Conservation (phyloP, 2,113 vertebrate species). For the Barbus barbus region DNA sequence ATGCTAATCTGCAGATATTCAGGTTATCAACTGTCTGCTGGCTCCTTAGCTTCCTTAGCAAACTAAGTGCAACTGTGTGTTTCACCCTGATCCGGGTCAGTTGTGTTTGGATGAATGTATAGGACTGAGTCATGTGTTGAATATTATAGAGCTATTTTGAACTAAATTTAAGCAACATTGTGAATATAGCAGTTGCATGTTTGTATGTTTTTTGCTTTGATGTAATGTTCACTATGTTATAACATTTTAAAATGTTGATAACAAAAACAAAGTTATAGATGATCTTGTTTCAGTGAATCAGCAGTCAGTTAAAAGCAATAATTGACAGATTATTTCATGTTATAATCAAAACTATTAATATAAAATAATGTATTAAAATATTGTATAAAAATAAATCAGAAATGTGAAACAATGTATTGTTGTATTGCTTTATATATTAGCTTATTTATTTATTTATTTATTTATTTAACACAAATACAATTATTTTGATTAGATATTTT, state of each 20-base stretch:
- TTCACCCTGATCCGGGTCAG: not conserved
- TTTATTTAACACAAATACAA: no score
- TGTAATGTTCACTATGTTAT: not conserved
- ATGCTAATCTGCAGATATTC: not conserved
- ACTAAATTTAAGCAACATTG: not conserved
- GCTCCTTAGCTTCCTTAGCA: slow-evolving; percentile 27
- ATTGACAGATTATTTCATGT: not conserved
- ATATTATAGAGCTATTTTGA: not conserved
- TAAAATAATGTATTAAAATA: not conserved
- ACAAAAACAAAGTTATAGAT: not conserved
- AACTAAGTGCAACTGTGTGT: slow-evolving; percentile 6
- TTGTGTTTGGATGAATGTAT: not conserved
- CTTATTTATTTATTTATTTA: no score
- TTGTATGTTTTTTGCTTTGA: not conserved
- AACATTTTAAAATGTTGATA: not conserved
- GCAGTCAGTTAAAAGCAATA: no score
- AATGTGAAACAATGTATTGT: no score
- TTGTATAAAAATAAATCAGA: not conserved
- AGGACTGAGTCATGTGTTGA: not conserved
- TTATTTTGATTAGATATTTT: no score
- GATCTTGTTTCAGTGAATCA: not conserved
- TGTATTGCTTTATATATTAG: no score
- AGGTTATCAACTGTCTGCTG: slow-evolving; percentile 16
- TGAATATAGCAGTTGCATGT: not conserved
- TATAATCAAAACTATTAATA: not conserved